Base-by-base conservation (phyloP, 2,888 invertebrate species). In the Aleiodes leptofemur region DNA sequence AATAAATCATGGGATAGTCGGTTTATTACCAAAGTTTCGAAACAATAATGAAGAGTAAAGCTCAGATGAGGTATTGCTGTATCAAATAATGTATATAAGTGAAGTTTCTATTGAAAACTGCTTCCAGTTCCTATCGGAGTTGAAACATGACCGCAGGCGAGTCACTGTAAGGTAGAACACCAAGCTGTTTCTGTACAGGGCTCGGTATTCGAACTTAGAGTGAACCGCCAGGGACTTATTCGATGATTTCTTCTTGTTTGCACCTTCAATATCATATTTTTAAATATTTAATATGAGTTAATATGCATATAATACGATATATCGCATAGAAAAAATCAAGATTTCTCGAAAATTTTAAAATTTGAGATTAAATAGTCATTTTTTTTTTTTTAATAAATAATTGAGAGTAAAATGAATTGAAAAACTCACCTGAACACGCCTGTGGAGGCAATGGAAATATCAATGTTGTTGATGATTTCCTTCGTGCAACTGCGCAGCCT, bases 151-250 rank as follows among this genome's bases (percentile, higher is more conserved):
- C 86, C 90, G 89, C 89, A 91, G 92, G 92, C 94, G 92, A 91
- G 93, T 95, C 96, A 96, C 96, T 96, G 96, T 96, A 96, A 96
- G 96, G 96, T 96, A 95, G 96, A 96, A 96, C 96, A 96, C 96
- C 96, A 96, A 96, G 94, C 96, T 92, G 91, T 89, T 91, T 85
- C 85, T 89, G 90, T 90, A 90, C 91, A 92, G 92, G 94, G 96
- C 96, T 95, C 96, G 95, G 95, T 94, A 95, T 95, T 94, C 95
- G 94, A 94, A 94, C 95, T 96, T 96, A 96, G 95, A 96, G 96
- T 95, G 95, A 92, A 90, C 92, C 92, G 93, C 91, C 91, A 90
- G 90, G 82, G 87, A 86, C 80, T 77, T 61, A 78, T 78, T 78
- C 76, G 34, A 34, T 34, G 34, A 34, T 34, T 23, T 2, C 34